Evolutionary conservation across 2,797 vertebrate species (phyloP).

Genomic region (Gambusia yucatana): DNA sequence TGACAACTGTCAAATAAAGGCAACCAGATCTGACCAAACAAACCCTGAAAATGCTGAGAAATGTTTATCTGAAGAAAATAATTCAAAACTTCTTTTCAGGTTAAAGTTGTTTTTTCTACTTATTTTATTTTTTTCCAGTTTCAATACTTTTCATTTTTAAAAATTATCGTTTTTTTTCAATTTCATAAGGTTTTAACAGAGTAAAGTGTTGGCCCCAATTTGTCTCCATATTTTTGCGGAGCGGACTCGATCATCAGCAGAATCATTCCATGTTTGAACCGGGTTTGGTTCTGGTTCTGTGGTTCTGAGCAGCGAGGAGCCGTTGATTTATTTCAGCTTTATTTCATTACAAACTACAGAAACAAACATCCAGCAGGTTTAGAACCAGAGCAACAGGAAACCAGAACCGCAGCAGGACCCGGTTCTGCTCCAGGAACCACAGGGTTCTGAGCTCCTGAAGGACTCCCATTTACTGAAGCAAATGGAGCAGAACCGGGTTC

Average conservation of each 20-base stretch:
- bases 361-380: conserved; percentile 14
- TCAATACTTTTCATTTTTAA: background rate
- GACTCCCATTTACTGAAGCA: background rate
- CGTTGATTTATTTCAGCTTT: conserved; percentile 35
- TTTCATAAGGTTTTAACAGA: background rate
- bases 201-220: background rate
- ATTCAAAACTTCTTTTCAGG: background rate
- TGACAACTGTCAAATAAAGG: no score
- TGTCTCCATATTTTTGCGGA: background rate
- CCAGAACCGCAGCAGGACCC: conserved; percentile 22
- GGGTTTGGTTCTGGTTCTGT: background rate
- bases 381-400: conserved; percentile 4
- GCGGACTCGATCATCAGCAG: background rate
- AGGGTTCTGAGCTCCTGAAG: background rate
- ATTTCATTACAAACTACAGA: conserved; percentile 66
- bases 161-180: background rate
- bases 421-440: background rate
- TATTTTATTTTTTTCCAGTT: background rate
- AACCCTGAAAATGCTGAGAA: background rate
- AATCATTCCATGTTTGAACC: background rate
- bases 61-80: background rate
- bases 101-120: background rate
- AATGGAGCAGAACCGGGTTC: background rate
- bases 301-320: background rate
- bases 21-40: background rate